A percentile compares a stretch with the other conserved stretches of the same genome.
Evolutionary conservation across 2,888 invertebrate species (phyloP).

Genomic region (Cephus pulcher): DNA sequence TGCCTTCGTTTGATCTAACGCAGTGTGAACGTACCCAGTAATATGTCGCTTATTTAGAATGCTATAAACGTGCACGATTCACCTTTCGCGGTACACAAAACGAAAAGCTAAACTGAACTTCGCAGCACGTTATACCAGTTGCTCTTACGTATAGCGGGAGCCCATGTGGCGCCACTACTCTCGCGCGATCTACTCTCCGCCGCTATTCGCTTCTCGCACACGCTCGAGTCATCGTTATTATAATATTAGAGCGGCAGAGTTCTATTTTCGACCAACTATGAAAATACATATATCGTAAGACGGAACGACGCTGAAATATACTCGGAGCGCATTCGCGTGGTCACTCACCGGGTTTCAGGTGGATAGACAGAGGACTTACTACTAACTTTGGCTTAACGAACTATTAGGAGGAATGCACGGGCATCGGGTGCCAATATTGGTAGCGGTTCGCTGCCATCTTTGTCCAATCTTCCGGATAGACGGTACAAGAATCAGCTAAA

Average conservation of each 20-base stretch:
- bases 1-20: neutral
- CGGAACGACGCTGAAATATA: slow-evolving; percentile 29
- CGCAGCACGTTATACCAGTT: slow-evolving; percentile 21
- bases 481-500: neutral
- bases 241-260: slow-evolving; percentile 59
- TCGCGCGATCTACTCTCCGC: neutral
- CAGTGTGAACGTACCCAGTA: neutral
- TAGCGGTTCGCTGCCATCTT: neutral
- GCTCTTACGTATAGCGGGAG: slow-evolving; percentile 12
- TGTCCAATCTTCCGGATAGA: neutral
- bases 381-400: neutral
- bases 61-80: neutral
- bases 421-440: neutral
- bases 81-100: neutral
- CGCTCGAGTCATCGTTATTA: slow-evolving; percentile 38
- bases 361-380: neutral
- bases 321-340: slow-evolving; percentile 38
- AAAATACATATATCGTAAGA: slow-evolving; percentile 44
- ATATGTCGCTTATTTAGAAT: neutral
- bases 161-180: slow-evolving; percentile 3
- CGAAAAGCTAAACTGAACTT: neutral
- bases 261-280: slow-evolving; percentile 62
- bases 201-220: slow-evolving; percentile 1
- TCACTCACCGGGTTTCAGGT: slow-evolving; percentile 21
- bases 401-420: neutral